Evolutionary conservation across 1,140 invertebrate genomes (phyloP).

Genomic region (Microplitis demolitor): DNA sequence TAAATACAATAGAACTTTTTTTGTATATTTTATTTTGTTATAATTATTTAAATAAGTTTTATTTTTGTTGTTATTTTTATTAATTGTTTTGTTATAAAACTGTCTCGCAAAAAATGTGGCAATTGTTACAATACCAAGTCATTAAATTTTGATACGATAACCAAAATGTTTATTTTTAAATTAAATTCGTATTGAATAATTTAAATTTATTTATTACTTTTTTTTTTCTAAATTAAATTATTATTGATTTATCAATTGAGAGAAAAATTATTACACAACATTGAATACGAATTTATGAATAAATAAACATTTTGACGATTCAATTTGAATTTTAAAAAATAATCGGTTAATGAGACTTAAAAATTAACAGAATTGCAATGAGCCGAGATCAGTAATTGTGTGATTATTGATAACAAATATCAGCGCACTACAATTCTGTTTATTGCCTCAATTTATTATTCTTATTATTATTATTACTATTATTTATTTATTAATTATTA

Average conservation of each 20-base stretch:
- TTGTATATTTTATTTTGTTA: constrained; percentile 30
- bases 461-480: constrained; percentile 23
- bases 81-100: constrained; percentile 48
- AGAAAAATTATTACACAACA: neutral
- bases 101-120: constrained; percentile 56
- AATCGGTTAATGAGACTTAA: constrained; percentile 58
- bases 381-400: constrained; percentile 44
- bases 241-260: neutral
- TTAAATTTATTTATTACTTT: neutral
- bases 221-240: neutral
- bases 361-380: constrained; percentile 54
- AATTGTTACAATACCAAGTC: constrained; percentile 55
- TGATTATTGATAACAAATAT: constrained; percentile 29
- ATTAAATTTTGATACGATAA: constrained; percentile 44
- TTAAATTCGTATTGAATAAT: constrained; percentile 15
- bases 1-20: constrained; percentile 62
- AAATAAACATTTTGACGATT: constrained; percentile 27
- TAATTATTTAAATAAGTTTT: constrained; percentile 60
- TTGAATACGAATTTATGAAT: neutral
- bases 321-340: constrained; percentile 51
- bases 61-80: no score
- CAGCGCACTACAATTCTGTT: constrained; percentile 56
- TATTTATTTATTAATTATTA: constrained; percentile 16
- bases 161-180: constrained; percentile 43
- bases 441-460: constrained; percentile 39